Conservation (phyloP, 2,888 invertebrate species). For the Euzophera pinguis region DNA sequence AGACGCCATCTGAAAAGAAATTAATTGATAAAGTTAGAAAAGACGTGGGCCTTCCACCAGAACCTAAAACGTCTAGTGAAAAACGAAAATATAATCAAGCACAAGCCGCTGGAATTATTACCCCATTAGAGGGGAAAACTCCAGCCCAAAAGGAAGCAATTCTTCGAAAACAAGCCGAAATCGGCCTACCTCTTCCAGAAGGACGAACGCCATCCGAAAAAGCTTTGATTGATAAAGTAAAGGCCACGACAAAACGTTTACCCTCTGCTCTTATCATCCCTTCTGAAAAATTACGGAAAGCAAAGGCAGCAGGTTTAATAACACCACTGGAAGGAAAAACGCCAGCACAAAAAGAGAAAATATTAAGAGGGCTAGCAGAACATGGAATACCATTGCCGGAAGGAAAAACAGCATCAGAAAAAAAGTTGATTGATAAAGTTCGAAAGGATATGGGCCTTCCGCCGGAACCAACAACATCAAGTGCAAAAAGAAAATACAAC, state of each 20-base stretch:
- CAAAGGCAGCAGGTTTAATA: constrained; percentile 23
- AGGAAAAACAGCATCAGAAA: constrained; percentile 30
- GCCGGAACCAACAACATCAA: constrained; percentile 28
- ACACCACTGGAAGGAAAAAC: constrained; percentile 26
- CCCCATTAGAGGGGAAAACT: constrained; percentile 26
- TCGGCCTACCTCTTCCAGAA: constrained; percentile 32
- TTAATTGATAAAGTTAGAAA: constrained; percentile 23
- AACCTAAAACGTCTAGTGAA: constrained; percentile 20
- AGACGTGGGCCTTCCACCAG: constrained; percentile 26
- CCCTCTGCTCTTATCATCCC: constrained; percentile 7
- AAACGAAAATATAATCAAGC: constrained; percentile 21
- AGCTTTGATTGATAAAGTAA: constrained; percentile 23
- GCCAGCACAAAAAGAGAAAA: constrained; percentile 26
- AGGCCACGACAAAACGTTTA: constrained; percentile 2
- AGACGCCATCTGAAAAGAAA: constrained; percentile 25
- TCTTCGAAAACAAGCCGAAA: constrained; percentile 19
- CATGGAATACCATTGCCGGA: constrained; percentile 29
- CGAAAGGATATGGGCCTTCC: constrained; percentile 26
- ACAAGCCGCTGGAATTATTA: constrained; percentile 20
- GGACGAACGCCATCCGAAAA: constrained; percentile 33
- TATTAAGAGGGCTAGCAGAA: constrained; percentile 24
- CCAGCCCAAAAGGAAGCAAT: constrained; percentile 22
- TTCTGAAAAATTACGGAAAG: constrained; percentile 22
- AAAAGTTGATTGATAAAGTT: constrained; percentile 26
- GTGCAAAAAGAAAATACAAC: constrained; percentile 20